phyloP scores from a whole-genome alignment of 2,113 vertebrate species.

The Trinectes maculatus region DNA sequence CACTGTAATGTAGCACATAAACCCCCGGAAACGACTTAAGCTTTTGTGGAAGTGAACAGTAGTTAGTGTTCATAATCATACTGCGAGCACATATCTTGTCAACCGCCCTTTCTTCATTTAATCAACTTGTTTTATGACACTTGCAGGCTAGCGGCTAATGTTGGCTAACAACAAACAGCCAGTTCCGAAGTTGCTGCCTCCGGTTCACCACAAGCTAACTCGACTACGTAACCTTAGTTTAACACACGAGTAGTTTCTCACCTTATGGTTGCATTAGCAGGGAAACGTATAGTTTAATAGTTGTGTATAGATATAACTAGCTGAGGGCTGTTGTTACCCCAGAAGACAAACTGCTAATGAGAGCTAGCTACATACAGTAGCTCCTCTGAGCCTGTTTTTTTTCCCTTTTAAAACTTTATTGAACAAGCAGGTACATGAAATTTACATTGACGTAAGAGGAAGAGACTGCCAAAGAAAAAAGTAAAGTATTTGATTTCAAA shows the following conservation, averaged over 20 bases:
- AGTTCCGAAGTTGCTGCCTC: conserved; percentile 54
- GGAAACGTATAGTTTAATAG: background rate
- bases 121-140: conserved; percentile 32
- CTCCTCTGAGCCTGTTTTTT: conserved; percentile 9
- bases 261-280: conserved; percentile 27
- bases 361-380: conserved; percentile 26
- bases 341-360: conserved; percentile 26
- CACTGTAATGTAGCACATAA: background rate
- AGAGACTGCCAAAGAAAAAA: background rate
- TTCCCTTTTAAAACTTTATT: conserved; percentile 55
- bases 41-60: background rate
- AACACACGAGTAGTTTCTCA: conserved; percentile 31
- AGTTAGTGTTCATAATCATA: background rate
- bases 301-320: background rate
- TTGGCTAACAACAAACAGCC: conserved; percentile 60
- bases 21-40: background rate
- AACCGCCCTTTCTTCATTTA: background rate
- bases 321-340: conserved; percentile 7
- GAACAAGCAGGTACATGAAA: background rate
- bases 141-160: conserved; percentile 46
- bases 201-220: conserved; percentile 22
- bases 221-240: background rate
- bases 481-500: background rate
- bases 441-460: background rate
- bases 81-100: background rate